These are phyloP conservation scores for Zalophus californianus DNA, from an alignment of 2,797 vertebrate genomes.

Conservation along the genomic window DNA sequence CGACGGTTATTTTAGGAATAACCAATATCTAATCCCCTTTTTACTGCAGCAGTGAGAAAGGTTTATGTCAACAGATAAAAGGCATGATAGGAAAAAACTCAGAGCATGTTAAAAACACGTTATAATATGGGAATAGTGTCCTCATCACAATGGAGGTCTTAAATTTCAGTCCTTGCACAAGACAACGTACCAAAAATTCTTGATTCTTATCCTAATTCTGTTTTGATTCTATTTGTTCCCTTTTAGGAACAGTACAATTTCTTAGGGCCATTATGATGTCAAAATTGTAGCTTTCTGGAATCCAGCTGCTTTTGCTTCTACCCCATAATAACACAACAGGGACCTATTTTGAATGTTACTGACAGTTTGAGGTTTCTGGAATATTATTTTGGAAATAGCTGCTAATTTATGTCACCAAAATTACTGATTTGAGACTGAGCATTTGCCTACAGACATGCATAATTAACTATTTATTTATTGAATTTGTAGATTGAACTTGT, in stretches of 20 bases:
- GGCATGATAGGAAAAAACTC: not conserved
- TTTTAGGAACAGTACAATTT: slow-evolving; percentile 21
- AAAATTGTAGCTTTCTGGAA: slow-evolving; percentile 53
- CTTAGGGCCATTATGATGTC: not conserved
- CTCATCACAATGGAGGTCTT: not conserved
- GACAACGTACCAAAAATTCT: not conserved
- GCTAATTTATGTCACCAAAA: slow-evolving; percentile 71
- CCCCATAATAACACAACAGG: slow-evolving; percentile 23
- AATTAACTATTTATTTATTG: slow-evolving; percentile 69
- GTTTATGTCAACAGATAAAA: not conserved
- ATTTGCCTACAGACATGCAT: slow-evolving; percentile 37
- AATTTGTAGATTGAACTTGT: slow-evolving; percentile 55
- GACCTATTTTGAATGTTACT: slow-evolving; percentile 52
- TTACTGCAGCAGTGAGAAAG: not conserved
- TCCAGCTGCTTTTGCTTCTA: slow-evolving; percentile 41
- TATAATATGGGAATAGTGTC: not conserved
- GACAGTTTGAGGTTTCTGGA: slow-evolving; percentile 37
- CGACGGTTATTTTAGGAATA: not conserved
- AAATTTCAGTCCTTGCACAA: not conserved
- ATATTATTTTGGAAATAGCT: slow-evolving; percentile 68
- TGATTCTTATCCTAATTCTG: not conserved
- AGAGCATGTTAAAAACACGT: not conserved
- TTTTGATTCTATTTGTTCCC: not conserved
- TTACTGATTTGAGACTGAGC: slow-evolving; percentile 67
- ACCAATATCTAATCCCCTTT: not conserved